Conservation (phyloP, 2,888 invertebrate species). For the Chesias legatella region DNA sequence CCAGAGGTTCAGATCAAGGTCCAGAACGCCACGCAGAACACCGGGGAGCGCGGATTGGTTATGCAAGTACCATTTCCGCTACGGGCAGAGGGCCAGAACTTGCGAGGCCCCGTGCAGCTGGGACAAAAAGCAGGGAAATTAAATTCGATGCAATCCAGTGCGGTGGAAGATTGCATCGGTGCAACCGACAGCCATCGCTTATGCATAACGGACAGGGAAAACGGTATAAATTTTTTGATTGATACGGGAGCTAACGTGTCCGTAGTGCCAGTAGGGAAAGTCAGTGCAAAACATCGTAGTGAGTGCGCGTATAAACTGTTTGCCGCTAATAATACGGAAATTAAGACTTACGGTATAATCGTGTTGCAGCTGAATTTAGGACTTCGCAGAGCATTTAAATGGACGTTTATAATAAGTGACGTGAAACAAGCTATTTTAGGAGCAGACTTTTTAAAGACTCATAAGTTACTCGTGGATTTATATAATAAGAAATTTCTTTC, state of each 20-base stretch:
- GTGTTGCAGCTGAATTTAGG: conserved; percentile 23
- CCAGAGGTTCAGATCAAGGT: no score
- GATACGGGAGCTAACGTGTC: conserved; percentile 23
- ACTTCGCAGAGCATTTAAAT: conserved; percentile 25
- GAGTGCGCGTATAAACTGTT: conserved; percentile 26
- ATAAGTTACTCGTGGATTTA: conserved; percentile 29
- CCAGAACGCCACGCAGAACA: no score
- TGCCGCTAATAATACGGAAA: conserved; percentile 24
- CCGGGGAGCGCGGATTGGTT: no score
- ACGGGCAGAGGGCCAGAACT: no score
- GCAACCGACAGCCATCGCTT: no score
- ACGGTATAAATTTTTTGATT: conserved; percentile 11
- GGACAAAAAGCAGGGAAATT: no score
- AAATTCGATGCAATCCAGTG: no score
- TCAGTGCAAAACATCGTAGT: no score
- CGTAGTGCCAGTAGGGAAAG: conserved; percentile 6
- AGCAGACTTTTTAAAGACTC: conserved; percentile 29
- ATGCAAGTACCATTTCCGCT: no score
- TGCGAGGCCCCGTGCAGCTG: no score
- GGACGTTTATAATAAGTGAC: conserved; percentile 28
- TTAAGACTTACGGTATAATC: conserved; percentile 20
- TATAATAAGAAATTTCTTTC: conserved; percentile 6
- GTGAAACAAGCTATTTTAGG: conserved; percentile 31
- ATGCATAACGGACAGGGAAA: conserved; percentile 1
- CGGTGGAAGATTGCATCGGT: no score